Evolutionary conservation across 1,140 invertebrate genomes (phyloP), one percentile per base, ranked within the genome.

Genomic region (Nasonia giraulti): DNA sequence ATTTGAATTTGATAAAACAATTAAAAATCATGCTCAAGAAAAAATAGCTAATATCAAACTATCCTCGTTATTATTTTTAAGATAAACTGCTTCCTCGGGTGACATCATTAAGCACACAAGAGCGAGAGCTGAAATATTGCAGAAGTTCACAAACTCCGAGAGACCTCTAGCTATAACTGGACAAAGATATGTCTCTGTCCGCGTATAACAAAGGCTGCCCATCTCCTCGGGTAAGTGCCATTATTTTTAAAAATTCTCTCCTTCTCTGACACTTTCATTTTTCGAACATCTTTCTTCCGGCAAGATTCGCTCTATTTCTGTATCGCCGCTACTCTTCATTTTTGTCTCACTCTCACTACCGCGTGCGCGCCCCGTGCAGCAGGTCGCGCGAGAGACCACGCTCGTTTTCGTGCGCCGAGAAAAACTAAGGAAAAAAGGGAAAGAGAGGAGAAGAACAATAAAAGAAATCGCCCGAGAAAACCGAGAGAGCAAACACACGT

Each of bases 221-320:
- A 47, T 27, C 40, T 23, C n/a, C 40, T n/a, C n/a, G n/a, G 2
- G 62, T 47, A 47, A 80, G 37, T 47, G 40, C 11, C 66, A 80
- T 69, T 80, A 80, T 69, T 80, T 80, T 69, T 47, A n/a, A 69
- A 71, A 62, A 37, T 47, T 71, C 14, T 37, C 33, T 62, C 55
- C 17, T 62, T 47, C 66, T 47, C 10, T 71, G 12, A 17, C 68
- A 23, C 40, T 71, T 80, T 69, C 78, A 80, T 80, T 69, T 37
- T 44, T 37, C 37, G n/a, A 8, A 27, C 37, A 80, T 80, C n/a
- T 31, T 47, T 37, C n/a, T 47, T 20, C 10, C 33, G 33, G 6
- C 20, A 33, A n/a, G 40, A 44, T 80, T 80, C 62, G 62, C 33
- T 37, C 62, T 69, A 80, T 80, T 62, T 62, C 55, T 69, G 55